Evolutionary conservation across 37 sponge, comb jelly and placozoan genomes (phyloP).

Genomic region (Chondrosia reniformis): DNA sequence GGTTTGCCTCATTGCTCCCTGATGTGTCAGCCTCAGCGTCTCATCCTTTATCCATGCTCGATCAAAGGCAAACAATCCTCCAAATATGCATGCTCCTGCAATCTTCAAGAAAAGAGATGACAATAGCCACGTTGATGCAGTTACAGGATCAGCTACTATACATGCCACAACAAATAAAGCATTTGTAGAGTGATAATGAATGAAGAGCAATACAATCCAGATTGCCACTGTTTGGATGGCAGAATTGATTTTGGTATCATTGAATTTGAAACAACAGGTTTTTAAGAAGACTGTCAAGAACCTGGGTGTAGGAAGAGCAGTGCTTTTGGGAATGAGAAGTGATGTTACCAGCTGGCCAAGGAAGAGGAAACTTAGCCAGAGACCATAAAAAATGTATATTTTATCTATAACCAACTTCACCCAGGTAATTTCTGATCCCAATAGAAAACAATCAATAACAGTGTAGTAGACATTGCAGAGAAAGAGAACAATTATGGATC

Average conservation of each 20-base stretch:
- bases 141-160: constrained; percentile 12
- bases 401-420: neutral
- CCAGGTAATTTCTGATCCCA: neutral
- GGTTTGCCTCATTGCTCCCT: neutral
- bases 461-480: neutral
- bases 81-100: neutral
- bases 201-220: neutral
- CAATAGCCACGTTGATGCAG: neutral
- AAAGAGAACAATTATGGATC: neutral
- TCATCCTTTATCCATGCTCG: neutral
- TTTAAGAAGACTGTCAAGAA: neutral
- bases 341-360: neutral
- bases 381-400: neutral
- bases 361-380: neutral
- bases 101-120: neutral
- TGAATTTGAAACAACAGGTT: neutral
- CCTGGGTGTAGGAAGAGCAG: neutral
- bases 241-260: too few relatives aligned
- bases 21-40: neutral
- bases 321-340: neutral
- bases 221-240: neutral
- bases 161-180: neutral
- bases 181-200: neutral
- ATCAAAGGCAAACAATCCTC: constrained; percentile 4
- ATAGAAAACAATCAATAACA: neutral